Evolutionary conservation across 35 echinoderm and acorn worm species (phyloP).

Genomic region (Ophioderma brevispina): DNA sequence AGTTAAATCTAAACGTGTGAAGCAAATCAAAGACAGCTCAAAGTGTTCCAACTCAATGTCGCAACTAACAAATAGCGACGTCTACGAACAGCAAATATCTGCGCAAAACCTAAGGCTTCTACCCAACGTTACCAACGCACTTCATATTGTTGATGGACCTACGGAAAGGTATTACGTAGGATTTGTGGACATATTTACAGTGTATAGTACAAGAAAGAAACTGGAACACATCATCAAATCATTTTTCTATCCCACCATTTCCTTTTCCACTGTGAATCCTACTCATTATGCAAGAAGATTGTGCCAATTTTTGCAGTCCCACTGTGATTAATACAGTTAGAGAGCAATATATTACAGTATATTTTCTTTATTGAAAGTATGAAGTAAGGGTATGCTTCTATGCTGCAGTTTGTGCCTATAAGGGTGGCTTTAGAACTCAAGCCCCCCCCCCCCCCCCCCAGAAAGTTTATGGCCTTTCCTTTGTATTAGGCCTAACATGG

Average conservation of each 20-base stretch:
- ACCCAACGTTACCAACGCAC: constrained; percentile 33
- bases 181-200: constrained; percentile 66
- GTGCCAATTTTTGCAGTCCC: constrained; percentile 12
- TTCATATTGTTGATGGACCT: constrained; percentile 63
- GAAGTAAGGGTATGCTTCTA: too few relatives aligned
- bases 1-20: neutral
- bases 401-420: too few relatives aligned
- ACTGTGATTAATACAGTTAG: constrained; percentile 39
- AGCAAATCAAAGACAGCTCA: neutral
- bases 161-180: constrained; percentile 65
- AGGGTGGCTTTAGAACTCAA: too few relatives aligned
- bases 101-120: constrained; percentile 43
- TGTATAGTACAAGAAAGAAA: constrained; percentile 49
- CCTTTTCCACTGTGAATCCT: constrained; percentile 60
- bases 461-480: too few relatives aligned
- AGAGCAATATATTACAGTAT: too few relatives aligned
- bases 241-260: constrained; percentile 34
- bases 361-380: too few relatives aligned
- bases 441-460: too few relatives aligned
- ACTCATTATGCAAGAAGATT: constrained; percentile 47
- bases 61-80: neutral
- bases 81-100: neutral
- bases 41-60: neutral
- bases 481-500: too few relatives aligned
- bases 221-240: constrained; percentile 48